phyloP scores from a whole-genome alignment of 92 coral and sea anemone genomes.

The Bergia sp. region DNA sequence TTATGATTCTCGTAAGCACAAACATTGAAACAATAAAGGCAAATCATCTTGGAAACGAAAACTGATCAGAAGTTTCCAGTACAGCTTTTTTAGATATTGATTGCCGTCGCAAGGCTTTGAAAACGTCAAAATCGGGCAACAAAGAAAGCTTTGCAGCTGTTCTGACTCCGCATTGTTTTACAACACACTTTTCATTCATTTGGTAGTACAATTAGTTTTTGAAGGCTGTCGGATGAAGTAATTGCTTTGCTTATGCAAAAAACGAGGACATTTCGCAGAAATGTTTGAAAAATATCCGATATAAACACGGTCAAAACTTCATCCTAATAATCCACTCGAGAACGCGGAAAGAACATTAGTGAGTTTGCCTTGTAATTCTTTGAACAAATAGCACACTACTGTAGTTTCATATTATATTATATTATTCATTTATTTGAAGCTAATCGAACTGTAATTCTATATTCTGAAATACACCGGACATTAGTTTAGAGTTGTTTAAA shows the following conservation, averaged over 20 bases:
- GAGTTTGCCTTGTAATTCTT: background rate
- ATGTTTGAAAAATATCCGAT: background rate
- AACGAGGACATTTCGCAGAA: background rate
- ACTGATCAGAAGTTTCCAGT: background rate
- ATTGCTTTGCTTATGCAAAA: background rate
- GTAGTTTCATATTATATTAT: background rate
- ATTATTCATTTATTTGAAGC: background rate
- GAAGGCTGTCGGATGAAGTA: background rate
- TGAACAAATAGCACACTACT: background rate
- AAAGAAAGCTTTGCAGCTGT: constrained; percentile 34
- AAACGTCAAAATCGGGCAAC: background rate
- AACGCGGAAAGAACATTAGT: background rate
- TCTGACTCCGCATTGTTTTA: constrained; percentile 1
- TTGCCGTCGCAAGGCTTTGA: background rate
- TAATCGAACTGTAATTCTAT: background rate
- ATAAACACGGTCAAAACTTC: background rate
- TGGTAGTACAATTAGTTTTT: background rate
- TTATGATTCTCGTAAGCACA: background rate
- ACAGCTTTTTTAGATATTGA: background rate
- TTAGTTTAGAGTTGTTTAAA: background rate
- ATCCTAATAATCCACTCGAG: background rate
- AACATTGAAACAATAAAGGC: background rate
- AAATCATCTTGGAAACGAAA: background rate
- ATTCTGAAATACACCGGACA: background rate
- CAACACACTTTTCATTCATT: constrained; percentile 12